Conservation (phyloP, 1,140 invertebrate genomes). For the Eupristina koningsbergeri region DNA sequence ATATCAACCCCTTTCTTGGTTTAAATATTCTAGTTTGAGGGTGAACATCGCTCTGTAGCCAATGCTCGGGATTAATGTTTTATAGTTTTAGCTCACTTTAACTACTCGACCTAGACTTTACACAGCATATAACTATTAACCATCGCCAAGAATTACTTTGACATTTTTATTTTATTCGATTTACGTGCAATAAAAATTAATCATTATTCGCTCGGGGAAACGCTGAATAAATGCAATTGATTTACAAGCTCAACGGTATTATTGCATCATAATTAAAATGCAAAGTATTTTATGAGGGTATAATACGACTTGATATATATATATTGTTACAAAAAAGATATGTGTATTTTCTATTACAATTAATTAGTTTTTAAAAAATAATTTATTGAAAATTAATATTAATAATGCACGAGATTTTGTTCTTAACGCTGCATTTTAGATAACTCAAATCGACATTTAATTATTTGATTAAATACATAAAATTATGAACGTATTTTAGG, state of each 20-base stretch:
- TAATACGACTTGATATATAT: background rate
- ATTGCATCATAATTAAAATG: background rate
- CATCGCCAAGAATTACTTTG: conserved; percentile 22
- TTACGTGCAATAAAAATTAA: conserved; percentile 20
- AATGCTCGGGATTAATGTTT: conserved; percentile 39
- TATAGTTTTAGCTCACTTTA: conserved; percentile 46
- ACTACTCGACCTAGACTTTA: conserved; percentile 42
- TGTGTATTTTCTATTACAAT: no score
- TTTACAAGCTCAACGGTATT: background rate
- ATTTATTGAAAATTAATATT: no score
- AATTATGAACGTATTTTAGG: no score
- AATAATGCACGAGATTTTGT: no score
- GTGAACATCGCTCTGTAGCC: background rate
- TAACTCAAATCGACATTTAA: no score
- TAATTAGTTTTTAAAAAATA: no score
- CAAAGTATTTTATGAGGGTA: background rate
- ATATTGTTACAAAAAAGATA: no score
- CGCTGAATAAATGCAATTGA: background rate
- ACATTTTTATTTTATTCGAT: conserved; percentile 40
- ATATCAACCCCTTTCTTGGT: conserved; percentile 36
- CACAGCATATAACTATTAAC: conserved; percentile 42
- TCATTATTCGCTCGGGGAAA: background rate
- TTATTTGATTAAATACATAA: no score
- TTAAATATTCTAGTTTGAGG: conserved; percentile 58
- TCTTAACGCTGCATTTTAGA: no score